A percentile compares a stretch with the other conserved stretches of the same genome.
Conservation (phyloP, 2,113 vertebrate species). For the Edolisoma coerulescens region DNA sequence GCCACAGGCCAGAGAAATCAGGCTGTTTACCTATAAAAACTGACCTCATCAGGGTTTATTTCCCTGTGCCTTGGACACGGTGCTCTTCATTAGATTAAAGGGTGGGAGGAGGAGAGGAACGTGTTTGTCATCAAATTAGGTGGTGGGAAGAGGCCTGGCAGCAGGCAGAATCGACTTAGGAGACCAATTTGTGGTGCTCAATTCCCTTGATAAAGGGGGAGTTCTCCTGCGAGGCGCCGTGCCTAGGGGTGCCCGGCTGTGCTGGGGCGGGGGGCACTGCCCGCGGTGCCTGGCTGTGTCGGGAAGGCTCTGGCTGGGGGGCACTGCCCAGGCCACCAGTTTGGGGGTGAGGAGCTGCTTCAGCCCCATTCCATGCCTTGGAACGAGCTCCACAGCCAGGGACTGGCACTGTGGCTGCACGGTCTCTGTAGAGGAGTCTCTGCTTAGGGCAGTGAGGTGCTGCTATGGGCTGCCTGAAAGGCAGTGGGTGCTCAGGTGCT, state of each 20-base stretch:
- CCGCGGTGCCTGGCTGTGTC: accelerated
- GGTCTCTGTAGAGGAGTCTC: not conserved
- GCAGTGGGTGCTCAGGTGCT: not conserved
- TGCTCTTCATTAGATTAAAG: constrained; percentile 53
- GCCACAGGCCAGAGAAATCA: not conserved
- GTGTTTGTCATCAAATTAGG: constrained; percentile 58
- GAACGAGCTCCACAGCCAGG: not conserved
- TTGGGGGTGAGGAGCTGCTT: not conserved
- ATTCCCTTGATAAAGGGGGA: constrained; percentile 30
- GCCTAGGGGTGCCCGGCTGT: not conserved
- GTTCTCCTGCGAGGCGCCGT: not conserved
- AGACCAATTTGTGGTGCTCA: constrained; percentile 31
- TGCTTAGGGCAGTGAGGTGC: not conserved
- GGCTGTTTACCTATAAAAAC: constrained; percentile 46
- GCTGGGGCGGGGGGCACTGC: not conserved
- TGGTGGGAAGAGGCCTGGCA: constrained; percentile 3
- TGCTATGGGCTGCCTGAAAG: not conserved
- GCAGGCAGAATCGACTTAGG: constrained; percentile 19
- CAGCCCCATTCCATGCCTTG: accelerated
- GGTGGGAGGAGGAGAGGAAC: constrained; percentile 39
- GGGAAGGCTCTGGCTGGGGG: not conserved
- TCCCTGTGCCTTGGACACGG: not conserved
- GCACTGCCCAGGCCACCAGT: not conserved
- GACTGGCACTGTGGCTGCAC: accelerated
- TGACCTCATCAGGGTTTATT: not conserved